These are phyloP conservation scores for Dreissena rostriformis DNA, from an alignment of 1,140 invertebrate genomes.

Conservation along the genomic window DNA sequence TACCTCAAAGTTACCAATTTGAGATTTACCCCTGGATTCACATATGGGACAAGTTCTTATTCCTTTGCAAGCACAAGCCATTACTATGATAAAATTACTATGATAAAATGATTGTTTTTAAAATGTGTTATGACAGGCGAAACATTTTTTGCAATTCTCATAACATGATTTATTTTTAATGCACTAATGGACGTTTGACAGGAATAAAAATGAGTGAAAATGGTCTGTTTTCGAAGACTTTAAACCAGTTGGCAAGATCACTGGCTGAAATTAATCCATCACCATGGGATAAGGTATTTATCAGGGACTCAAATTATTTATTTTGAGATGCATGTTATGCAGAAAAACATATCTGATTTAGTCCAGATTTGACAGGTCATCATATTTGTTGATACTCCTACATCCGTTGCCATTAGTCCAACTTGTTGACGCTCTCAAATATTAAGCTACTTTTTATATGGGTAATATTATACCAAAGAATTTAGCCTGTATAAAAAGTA, in stretches of 20 bases:
- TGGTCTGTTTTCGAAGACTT: constrained; percentile 91
- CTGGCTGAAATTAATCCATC: constrained; percentile 91
- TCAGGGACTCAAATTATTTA: neutral
- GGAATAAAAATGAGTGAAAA: constrained; percentile 67
- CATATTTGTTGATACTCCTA: neutral
- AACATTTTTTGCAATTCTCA: neutral
- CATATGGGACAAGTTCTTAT: constrained; percentile 93
- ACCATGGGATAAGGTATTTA: constrained; percentile 92
- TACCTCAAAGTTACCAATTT: neutral
- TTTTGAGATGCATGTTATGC: neutral
- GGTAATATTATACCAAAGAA: too few species aligned
- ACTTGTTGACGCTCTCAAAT: too few species aligned
- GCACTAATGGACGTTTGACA: neutral
- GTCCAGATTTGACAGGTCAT: neutral
- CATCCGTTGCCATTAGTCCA: too few species aligned
- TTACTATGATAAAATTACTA: neutral
- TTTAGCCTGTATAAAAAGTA: too few species aligned
- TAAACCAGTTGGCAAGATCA: constrained; percentile 94
- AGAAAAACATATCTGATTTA: neutral
- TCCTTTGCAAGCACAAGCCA: constrained; percentile 93
- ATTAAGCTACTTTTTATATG: too few species aligned
- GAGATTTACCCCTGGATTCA: constrained; percentile 42
- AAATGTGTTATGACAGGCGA: neutral
- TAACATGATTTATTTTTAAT: neutral
- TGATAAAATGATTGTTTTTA: neutral